These are phyloP conservation scores for Cryptosula pallasiana DNA, from an alignment of 2,888 invertebrate genomes.

Conservation along the genomic window DNA sequence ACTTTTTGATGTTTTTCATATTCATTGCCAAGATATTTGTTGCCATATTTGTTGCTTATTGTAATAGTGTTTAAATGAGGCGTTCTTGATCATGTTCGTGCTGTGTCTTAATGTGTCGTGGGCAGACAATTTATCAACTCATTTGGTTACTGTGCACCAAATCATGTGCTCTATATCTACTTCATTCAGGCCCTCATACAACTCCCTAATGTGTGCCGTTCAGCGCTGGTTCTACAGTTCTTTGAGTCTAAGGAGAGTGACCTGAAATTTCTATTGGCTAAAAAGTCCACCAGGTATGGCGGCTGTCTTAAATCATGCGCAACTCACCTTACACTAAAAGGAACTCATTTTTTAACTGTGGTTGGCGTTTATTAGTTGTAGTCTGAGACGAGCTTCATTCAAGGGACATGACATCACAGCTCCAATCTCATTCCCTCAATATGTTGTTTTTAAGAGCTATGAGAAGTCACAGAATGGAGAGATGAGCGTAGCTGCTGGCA, in stretches of 20 bases:
- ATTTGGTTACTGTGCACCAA: no score
- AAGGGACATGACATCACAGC: slow-evolving; percentile 37
- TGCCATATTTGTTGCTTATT: no score
- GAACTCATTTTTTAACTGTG: no score
- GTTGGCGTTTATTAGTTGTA: neutral
- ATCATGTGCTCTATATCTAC: no score
- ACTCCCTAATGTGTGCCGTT: slow-evolving; percentile 41
- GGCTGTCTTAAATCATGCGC: no score
- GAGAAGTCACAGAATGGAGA: slow-evolving; percentile 40
- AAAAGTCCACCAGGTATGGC: neutral
- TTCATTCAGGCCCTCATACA: slow-evolving; percentile 42
- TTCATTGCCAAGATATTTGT: no score
- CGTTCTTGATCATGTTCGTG: no score
- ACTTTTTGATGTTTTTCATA: no score
- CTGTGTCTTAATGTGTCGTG: no score
- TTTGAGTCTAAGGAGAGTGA: slow-evolving; percentile 39
- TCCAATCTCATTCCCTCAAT: slow-evolving; percentile 43
- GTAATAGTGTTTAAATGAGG: no score
- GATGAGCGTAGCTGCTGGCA: slow-evolving; percentile 38
- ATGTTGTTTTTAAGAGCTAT: slow-evolving; percentile 41
- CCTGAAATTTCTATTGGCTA: neutral
- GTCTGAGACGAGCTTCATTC: neutral
- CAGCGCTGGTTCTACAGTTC: slow-evolving; percentile 42
- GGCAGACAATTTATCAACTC: no score
- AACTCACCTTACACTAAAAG: no score